Conservation (phyloP, 2,113 vertebrate species). For the Oncorhynchus nerka region DNA sequence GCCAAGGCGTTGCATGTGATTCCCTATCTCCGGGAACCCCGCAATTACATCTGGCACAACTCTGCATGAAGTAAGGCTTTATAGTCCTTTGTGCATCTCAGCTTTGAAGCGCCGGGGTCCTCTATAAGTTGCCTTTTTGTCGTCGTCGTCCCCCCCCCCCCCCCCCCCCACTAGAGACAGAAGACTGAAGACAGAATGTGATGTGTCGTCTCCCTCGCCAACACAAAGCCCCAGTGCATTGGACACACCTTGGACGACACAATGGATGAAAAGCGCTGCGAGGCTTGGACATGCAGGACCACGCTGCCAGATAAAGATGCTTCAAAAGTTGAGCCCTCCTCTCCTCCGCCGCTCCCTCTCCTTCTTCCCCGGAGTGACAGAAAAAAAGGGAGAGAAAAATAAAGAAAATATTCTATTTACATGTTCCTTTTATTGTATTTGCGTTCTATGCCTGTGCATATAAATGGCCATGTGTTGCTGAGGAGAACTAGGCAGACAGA, state of each 20-base stretch:
- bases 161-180: constrained; percentile 62
- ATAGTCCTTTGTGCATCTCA: constrained; percentile 71
- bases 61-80: constrained; percentile 77
- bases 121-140: constrained; percentile 75
- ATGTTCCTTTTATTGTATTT: constrained; percentile 37
- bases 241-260: constrained; percentile 79
- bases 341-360: constrained; percentile 39
- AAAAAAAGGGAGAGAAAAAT: constrained; percentile 10
- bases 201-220: constrained; percentile 68
- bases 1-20: constrained; percentile 29
- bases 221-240: constrained; percentile 76
- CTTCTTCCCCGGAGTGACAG: constrained; percentile 55
- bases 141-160: constrained; percentile 35
- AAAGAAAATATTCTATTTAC: constrained; percentile 5
- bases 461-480: constrained; percentile 29
- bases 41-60: constrained; percentile 80
- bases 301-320: constrained; percentile 79
- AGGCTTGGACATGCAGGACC: constrained; percentile 72
- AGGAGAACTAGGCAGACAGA: constrained; percentile 27
- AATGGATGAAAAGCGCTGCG: constrained; percentile 77
- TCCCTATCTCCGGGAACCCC: constrained; percentile 70
- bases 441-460: constrained; percentile 20
- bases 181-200: constrained; percentile 77
- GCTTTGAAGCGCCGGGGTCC: constrained; percentile 71
- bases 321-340: constrained; percentile 74